phyloP scores from a whole-genome alignment of 2,113 vertebrate species.

The Aegotheles bennettii region DNA sequence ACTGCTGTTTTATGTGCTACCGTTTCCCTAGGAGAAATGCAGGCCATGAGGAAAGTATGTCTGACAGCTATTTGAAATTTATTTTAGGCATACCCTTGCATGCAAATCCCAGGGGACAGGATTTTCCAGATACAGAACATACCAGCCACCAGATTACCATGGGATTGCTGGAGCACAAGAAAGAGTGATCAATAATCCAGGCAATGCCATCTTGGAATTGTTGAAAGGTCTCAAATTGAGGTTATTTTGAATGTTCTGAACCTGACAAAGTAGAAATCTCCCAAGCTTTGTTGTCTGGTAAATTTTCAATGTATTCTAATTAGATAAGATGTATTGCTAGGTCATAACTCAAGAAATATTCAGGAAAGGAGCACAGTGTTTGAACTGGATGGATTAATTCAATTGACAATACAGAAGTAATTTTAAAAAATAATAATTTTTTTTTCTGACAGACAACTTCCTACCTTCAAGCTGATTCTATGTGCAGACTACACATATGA shows the following conservation, averaged over 20 bases:
- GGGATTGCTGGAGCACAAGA: neutral
- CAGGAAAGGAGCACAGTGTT: neutral
- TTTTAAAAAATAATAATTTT: neutral
- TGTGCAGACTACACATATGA: neutral
- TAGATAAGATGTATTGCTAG: neutral
- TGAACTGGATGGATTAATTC: neutral
- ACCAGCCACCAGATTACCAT: fast-evolving
- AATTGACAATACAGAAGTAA: neutral
- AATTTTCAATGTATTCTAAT: neutral
- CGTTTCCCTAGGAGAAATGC: neutral
- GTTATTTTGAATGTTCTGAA: neutral
- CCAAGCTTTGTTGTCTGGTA: neutral
- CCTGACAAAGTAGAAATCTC: neutral
- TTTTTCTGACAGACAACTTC: neutral
- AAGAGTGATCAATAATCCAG: neutral
- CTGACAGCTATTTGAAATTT: neutral
- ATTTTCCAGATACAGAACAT: neutral
- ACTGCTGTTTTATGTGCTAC: neutral
- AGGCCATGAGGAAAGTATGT: neutral
- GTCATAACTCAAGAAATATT: neutral
- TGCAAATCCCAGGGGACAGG: neutral
- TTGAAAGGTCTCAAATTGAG: neutral
- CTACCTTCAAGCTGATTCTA: neutral
- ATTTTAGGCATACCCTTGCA: neutral
- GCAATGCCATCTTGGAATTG: neutral